A percentile compares a stretch with the other conserved stretches of the same genome.
Conservation (phyloP, 2,888 invertebrate genomes). For the Eudemis profundana region DNA sequence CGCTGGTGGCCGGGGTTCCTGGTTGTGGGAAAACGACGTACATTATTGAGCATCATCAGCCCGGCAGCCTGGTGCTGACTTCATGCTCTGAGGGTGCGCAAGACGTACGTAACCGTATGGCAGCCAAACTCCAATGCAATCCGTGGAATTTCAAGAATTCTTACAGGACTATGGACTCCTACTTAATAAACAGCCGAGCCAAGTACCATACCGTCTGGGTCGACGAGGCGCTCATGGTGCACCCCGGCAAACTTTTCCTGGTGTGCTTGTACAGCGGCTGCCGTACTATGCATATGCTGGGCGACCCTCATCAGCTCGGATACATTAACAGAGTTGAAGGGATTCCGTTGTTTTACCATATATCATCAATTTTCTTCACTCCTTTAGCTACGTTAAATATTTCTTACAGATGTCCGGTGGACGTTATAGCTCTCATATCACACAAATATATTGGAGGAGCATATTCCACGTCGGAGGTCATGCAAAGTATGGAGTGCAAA, state of each 20-base stretch:
- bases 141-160: background rate
- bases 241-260: constrained; percentile 39
- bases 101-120: constrained; percentile 32
- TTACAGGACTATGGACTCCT: constrained; percentile 42
- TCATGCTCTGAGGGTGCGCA: constrained; percentile 36
- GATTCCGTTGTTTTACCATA: constrained; percentile 2
- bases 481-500: constrained; percentile 25
- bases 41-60: constrained; percentile 21
- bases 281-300: constrained; percentile 24
- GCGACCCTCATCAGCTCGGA: constrained; percentile 36
- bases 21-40: constrained; percentile 40
- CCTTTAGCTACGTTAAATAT: constrained; percentile 2
- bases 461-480: constrained; percentile 20
- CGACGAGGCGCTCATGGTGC: constrained; percentile 39
- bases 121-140: background rate
- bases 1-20: constrained; percentile 29
- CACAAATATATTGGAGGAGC: constrained; percentile 21
- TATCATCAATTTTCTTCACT: constrained; percentile 27
- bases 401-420: constrained; percentile 41
- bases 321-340: constrained; percentile 31
- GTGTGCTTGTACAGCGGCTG: constrained; percentile 32
- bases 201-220: constrained; percentile 21
- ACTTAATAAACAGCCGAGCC: constrained; percentile 23
- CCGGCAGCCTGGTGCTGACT: constrained; percentile 30
- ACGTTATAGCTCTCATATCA: constrained; percentile 31